A percentile compares a stretch with the other conserved stretches of the same genome.
Conservation (phyloP, 2,888 invertebrate species). For the Protodeltote pygarga region DNA sequence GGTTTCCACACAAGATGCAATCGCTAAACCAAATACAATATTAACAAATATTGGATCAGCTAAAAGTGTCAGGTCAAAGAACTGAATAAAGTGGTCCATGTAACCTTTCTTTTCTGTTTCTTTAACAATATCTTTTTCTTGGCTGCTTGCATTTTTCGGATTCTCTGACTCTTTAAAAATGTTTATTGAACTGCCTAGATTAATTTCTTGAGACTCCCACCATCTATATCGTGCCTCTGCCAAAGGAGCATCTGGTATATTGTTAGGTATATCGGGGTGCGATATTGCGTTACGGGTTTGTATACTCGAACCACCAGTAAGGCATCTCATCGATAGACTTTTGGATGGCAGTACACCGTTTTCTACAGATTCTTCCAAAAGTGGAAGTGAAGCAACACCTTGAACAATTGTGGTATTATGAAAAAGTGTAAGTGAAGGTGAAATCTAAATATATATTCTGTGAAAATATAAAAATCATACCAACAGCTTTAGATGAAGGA, state of each 20-base stretch:
- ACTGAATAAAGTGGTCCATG: constrained; percentile 73
- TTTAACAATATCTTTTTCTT: constrained; percentile 48
- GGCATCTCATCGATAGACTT: constrained; percentile 76
- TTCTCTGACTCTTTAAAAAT: constrained; percentile 80
- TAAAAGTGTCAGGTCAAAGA: constrained; percentile 89
- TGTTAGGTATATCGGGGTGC: constrained; percentile 75
- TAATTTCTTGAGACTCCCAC: constrained; percentile 87
- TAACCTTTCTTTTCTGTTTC: constrained; percentile 57
- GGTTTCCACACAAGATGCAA: constrained; percentile 90
- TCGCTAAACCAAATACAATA: constrained; percentile 89
- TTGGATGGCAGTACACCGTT: constrained; percentile 64
- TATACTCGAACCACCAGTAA: constrained; percentile 63
- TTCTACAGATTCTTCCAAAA: constrained; percentile 55
- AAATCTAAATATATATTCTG: background rate
- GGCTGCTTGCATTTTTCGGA: constrained; percentile 49
- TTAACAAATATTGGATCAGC: constrained; percentile 89
- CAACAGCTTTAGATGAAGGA: constrained; percentile 67
- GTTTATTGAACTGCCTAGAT: constrained; percentile 88
- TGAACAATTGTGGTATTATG: constrained; percentile 38
- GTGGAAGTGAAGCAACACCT: constrained; percentile 61
- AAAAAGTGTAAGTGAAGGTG: background rate
- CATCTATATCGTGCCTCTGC: constrained; percentile 77
- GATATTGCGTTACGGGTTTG: constrained; percentile 76
- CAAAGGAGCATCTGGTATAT: constrained; percentile 58
- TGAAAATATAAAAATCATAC: constrained; percentile 20